Evolutionary conservation across 2,888 invertebrate species (phyloP).

Genomic region (Gisinianus flammeolus): DNA sequence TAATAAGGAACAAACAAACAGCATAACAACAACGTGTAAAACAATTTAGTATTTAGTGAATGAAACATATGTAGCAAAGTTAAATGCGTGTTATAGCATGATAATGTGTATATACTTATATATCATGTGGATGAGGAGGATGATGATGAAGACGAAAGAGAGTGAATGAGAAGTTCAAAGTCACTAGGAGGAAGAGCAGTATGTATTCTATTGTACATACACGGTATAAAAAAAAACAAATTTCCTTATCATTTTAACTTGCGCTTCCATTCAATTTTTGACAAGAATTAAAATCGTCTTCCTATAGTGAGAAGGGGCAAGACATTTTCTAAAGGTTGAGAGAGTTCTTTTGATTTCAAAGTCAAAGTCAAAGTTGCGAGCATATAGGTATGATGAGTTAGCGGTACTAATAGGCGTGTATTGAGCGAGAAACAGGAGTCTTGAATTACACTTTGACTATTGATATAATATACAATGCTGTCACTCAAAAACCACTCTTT

Average conservation of each 20-base stretch:
- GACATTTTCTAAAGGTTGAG: background rate
- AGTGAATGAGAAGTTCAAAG: no score
- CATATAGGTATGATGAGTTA: conserved; percentile 19
- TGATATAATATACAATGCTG: background rate
- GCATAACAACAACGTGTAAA: background rate
- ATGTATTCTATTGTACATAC: background rate
- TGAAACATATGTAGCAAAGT: background rate
- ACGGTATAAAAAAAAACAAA: background rate
- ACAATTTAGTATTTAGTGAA: background rate
- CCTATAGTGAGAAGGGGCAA: background rate
- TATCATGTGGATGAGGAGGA: no score
- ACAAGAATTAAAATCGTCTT: no score
- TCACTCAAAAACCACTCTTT: background rate
- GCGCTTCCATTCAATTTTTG: background rate
- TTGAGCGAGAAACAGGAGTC: conserved; percentile 3
- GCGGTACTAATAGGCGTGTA: conserved; percentile 22
- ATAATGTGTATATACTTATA: no score
- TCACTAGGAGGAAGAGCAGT: background rate
- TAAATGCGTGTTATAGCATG: background rate
- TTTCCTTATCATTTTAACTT: background rate
- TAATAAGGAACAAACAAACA: no score
- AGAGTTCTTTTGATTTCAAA: background rate
- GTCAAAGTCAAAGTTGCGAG: conserved; percentile 16
- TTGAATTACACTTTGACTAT: background rate
- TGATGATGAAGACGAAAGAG: no score